Evolutionary conservation across 1,140 invertebrate genomes (phyloP), one percentile per base, ranked within the genome.

Genomic region (Cyphomyrmex costatus): DNA sequence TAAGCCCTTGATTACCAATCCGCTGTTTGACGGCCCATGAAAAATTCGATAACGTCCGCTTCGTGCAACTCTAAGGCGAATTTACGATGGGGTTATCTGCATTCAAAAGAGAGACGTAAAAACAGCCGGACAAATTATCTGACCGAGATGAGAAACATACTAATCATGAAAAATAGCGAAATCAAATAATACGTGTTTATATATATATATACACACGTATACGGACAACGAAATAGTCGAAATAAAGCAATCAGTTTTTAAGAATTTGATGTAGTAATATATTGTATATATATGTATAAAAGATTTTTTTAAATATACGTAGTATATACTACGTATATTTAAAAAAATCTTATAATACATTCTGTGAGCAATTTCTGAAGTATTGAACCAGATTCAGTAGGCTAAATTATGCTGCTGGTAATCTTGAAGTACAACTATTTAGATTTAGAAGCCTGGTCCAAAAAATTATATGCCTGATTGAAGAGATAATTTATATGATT

Each of bases 21-120:
- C 19, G 24, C n/a, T 80, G 14, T 70, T 46, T 24, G 33, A 70
- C 4, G 61, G n/a, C 4, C 30, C 77, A 30, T 56, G 63, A 80
- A 70, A 80, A 70, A 70, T 80, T 70, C 5, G 33, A 27, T 49
- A 80, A 70, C 30, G 33, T 1, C 8, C 21, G 16, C 27, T 42
- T 58, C 8, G 19, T 42, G 65, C 33, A 49, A 80, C 14, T 70
- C 49, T 80, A 58, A 68, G 78, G 49, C 63, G 30, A 80, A 42
- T 80, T 80, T 68, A 80, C 46, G 77, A 66, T 21, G 42, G n/a
- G 8, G 16, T 68, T 63, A n/a, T n/a, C 2, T 36, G 51, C 42
- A 19, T 53, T 42, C 49, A 24, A 24, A 21, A 42, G 14, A 2
- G 10, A 76, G 19, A 27, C 16, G 30, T 53, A 56, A 21, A 56